These are phyloP conservation scores for Lepus timidus DNA, from an alignment of 2,113 vertebrate species.

Conservation along the genomic window DNA sequence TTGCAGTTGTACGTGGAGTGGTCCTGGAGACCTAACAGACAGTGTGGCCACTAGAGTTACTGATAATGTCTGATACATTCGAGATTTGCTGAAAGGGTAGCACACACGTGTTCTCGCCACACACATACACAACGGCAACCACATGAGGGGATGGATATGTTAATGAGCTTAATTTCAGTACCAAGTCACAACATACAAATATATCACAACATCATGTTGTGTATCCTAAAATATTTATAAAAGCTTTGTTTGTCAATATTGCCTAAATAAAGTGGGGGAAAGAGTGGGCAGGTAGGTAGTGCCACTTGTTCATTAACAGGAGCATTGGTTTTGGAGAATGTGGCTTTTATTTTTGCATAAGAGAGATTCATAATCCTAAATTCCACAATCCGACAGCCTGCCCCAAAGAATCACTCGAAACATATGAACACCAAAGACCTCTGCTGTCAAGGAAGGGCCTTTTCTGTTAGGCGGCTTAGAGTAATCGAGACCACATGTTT, in stretches of 20 bases:
- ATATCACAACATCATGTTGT: background rate
- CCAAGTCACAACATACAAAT: background rate
- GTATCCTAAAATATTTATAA: background rate
- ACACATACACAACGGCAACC: background rate
- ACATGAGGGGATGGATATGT: background rate
- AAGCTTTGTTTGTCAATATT: background rate
- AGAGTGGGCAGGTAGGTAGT: background rate
- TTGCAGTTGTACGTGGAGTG: background rate
- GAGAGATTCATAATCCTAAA: constrained; percentile 39
- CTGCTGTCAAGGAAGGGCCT: constrained; percentile 31
- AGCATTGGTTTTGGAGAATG: constrained; percentile 33
- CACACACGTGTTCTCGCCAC: background rate
- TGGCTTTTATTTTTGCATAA: background rate
- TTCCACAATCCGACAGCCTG: constrained; percentile 65
- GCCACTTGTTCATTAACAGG: constrained; percentile 13
- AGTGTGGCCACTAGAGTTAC: background rate
- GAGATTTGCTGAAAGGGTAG: background rate
- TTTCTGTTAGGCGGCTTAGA: constrained; percentile 61
- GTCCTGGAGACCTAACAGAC: background rate
- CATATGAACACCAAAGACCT: background rate
- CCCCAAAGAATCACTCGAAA: background rate
- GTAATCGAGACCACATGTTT: constrained; percentile 77
- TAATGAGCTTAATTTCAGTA: background rate
- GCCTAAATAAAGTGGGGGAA: background rate
- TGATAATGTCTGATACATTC: background rate